Base-by-base conservation (phyloP, 53 echinoderm and acorn worm species). In the Crossaster papposus region DNA sequence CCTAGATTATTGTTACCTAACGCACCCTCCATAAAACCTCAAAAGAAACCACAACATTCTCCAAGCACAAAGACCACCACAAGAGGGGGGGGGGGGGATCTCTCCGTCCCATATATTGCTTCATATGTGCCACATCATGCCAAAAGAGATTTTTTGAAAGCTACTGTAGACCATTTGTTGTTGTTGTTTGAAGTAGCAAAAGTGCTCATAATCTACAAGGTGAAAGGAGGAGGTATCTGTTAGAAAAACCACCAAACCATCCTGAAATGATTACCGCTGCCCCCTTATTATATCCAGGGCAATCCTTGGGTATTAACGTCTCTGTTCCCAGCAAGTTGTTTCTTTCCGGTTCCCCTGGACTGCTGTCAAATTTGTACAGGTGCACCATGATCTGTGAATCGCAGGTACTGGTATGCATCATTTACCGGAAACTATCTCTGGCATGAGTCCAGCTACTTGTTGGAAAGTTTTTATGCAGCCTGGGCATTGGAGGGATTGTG, bases 281-380 rank as follows among this genome's bases (percentile, higher is more conserved):
- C 24, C 28, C 68, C 11, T 68, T 26, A 20, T 68, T 64, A 86
- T 71, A 91, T 73, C 86, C 78, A 53, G 72, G 50, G 70, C 70
- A 33, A 74, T 81, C 38, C 17, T 36, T 26, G 14, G 37, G 26
- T 65, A 64, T 65, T 83, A 65, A 37, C 70, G 83, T 65, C 83
- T 83, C 37, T 0, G 38, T 68, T 83, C 83, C 83, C 68, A 37
- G 30, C 63, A 74, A 20, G 30, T 13, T n/a, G 24, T 29, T 34
- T 0, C 35, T 74, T 74, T 74, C 31, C 75, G 75, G 10, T 0
- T 22, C 58, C 58, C 22, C 32, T 22, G 1, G 22, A 74, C 75
- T 36, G 36, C 33, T 3, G 33, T 33, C 38, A 44, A n/a, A n/a
- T 18, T 20, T 22, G 38, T 36, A 37, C 65, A 36, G 65, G 51